Base-by-base conservation (phyloP, 2,113 vertebrate species). In the Planiliza haematocheilus region DNA sequence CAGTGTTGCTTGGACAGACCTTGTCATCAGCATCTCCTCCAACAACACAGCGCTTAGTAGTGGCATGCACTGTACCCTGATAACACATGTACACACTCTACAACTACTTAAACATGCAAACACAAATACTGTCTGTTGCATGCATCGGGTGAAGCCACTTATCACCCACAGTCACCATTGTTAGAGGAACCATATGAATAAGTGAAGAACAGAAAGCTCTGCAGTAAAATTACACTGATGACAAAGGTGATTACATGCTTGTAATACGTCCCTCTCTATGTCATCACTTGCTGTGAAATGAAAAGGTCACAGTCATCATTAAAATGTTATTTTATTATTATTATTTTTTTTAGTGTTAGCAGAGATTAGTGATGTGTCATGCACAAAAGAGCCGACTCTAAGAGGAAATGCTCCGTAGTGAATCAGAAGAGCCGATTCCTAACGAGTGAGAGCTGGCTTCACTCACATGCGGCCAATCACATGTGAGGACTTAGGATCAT, bases 231-330 rank as follows among this genome's bases (percentile, higher is more conserved):
- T 73, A 56, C 14, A 60, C 48, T 48, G 42, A 66, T 58, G 20
- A 69, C 59, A 70, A 60, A 70, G 48, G 30, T n/a, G 70, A 87
- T 81, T 71, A 80, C 68, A 74, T 63, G 76, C 70, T 81, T 81
- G 34, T 65, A 17, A 60, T 48, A 14, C 14, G 21, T 66, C 48
- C 24, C 24, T 5, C 24, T 67, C 50, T 10, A 4, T 57, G 57
- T 45, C 24, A 1, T 61, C 64, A 79, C 86, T 86, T 77, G 70
- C 61, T 77, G 77, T 79, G 61, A 57, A 79, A 85, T 77, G 65
- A 30, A 30, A 30, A 30, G 24, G 24, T 30, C 24, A 30, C 24
- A 30, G 24, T 30, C 5, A 30, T 2, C 2, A 30, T 30, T 30
- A 30, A 30, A 30, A 30, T 30, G 24, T 5, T 30, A 3, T n/a